Conservation (phyloP, 1,140 invertebrate genomes). For the Zaprionus davidi region DNA sequence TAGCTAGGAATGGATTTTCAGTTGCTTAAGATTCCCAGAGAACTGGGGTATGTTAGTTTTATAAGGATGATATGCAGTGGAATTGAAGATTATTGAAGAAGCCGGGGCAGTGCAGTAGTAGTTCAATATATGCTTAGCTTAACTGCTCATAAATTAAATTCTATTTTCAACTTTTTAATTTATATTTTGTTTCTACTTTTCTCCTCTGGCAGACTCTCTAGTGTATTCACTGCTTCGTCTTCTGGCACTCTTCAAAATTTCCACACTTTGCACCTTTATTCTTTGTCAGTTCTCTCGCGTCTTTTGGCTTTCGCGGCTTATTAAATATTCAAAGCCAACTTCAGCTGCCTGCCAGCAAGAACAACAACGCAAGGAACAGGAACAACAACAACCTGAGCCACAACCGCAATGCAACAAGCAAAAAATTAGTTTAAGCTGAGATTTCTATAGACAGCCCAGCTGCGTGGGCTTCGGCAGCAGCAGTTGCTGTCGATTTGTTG, state of each 20-base stretch:
- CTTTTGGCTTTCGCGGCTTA: constrained; percentile 50
- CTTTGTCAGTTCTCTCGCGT: constrained; percentile 23
- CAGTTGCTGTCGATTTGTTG: constrained; percentile 68
- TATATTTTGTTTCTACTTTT: background rate
- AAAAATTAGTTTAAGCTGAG: constrained; percentile 77
- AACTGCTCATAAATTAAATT: no score
- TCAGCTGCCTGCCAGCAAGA: constrained; percentile 36
- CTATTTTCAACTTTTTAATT: background rate
- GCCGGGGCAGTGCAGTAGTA: no score
- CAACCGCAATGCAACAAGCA: constrained; percentile 62
- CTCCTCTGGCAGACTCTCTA: background rate
- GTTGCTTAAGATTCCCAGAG: no score
- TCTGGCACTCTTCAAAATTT: background rate
- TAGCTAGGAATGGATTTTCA: no score
- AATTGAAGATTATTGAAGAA: no score
- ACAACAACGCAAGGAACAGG: background rate
- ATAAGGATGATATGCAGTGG: no score
- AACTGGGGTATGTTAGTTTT: no score
- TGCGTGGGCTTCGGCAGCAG: constrained; percentile 7
- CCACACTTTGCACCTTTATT: constrained; percentile 4
- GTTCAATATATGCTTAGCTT: no score
- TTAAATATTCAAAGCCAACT: constrained; percentile 76
- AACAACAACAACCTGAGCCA: constrained; percentile 6
- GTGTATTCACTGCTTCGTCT: background rate
- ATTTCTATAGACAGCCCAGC: constrained; percentile 54